Conservation (phyloP, 2,888 invertebrate genomes). For the Acleris cristana region DNA sequence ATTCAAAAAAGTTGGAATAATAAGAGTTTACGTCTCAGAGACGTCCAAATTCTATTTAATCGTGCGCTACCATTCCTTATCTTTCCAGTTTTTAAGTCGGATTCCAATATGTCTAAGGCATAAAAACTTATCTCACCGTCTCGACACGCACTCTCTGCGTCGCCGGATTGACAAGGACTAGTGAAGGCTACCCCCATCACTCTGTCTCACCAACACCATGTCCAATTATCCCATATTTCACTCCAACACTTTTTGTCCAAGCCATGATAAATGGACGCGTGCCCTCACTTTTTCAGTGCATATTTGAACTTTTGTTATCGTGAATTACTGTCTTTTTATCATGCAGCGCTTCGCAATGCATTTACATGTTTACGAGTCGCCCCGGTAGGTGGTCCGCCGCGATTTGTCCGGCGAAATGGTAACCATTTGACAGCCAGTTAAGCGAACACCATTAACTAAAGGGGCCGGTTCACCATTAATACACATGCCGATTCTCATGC, state of each 20-base stretch:
- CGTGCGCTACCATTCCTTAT: conserved; percentile 26
- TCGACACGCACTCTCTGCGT: conserved; percentile 25
- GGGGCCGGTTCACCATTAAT: conserved; percentile 55
- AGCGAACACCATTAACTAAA: conserved; percentile 70
- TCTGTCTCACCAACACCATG: conserved; percentile 16
- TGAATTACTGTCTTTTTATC: conserved; percentile 56
- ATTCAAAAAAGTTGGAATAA: no score
- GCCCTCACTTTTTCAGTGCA: conserved; percentile 41
- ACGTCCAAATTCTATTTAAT: conserved; percentile 4
- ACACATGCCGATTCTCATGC: conserved; percentile 56
- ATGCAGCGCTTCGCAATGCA: conserved; percentile 61
- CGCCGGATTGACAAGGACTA: conserved; percentile 20
- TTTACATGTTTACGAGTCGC: conserved; percentile 74
- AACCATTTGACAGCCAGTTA: conserved; percentile 71
- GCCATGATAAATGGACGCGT: conserved; percentile 34
- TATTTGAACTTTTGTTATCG: conserved; percentile 49
- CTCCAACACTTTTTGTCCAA: conserved; percentile 24
- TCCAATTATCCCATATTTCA: conserved; percentile 35
- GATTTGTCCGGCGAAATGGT: conserved; percentile 73
- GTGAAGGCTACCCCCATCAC: conserved; percentile 17
- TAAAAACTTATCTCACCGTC: conserved; percentile 33
- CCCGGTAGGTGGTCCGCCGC: conserved; percentile 73
- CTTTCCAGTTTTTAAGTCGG: conserved; percentile 15
- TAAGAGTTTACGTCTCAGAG: no score
- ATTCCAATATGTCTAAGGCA: conserved; percentile 25